Percentiles rank a stretch among this genome's conserved stretches.
These are phyloP conservation scores for Andinoacara biseriatus DNA, from an alignment of 2,113 vertebrate species.

Conservation along the genomic window DNA sequence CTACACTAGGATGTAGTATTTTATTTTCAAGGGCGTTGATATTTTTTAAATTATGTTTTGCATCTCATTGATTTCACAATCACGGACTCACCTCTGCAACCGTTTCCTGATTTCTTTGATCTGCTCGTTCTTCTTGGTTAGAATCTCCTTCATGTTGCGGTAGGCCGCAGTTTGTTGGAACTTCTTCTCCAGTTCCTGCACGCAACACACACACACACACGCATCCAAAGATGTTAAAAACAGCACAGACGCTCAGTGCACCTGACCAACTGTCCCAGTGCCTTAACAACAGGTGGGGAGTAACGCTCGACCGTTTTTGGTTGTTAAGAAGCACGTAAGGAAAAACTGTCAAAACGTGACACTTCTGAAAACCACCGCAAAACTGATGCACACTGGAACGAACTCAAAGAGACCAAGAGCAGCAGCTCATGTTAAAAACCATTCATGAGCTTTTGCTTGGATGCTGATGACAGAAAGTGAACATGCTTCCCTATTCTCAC, in stretches of 20 bases:
- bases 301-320: background rate
- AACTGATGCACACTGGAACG: background rate
- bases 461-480: background rate
- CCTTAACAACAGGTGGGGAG: background rate
- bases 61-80: background rate
- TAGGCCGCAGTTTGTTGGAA: conserved; percentile 97
- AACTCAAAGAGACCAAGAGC: background rate
- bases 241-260: background rate
- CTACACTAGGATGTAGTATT: background rate
- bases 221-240: background rate
- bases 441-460: background rate
- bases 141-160: conserved; percentile 97
- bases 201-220: background rate
- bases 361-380: background rate
- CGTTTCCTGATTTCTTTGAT: conserved; percentile 92
- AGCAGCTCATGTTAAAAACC: background rate
- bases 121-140: conserved; percentile 95
- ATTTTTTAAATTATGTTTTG: background rate
- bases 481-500: background rate
- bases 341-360: background rate
- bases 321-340: background rate
- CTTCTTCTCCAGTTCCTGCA: conserved; percentile 93
- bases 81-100: conserved; percentile 85
- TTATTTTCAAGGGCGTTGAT: background rate
- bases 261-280: background rate